Evolutionary conservation across 2,797 vertebrate genomes (phyloP).

Genomic region (Phoebastria nigripes): DNA sequence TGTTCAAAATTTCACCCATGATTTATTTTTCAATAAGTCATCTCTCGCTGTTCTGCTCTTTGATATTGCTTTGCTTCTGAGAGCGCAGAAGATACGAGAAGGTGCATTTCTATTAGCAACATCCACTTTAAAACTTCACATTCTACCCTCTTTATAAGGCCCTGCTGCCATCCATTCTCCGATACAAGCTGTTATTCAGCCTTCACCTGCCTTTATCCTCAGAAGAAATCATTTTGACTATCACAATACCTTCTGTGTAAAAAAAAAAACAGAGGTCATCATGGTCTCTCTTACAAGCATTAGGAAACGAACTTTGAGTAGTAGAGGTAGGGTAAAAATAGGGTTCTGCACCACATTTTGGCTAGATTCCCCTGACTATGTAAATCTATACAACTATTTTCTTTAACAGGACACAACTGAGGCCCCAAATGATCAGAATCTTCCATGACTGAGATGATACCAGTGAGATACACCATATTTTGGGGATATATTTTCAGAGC

Average conservation of each 20-base stretch:
- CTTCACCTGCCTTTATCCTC: background rate
- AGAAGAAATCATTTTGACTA: background rate
- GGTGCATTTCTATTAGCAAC: background rate
- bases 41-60: background rate
- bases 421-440: background rate
- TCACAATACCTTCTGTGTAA: background rate
- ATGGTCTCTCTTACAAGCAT: background rate
- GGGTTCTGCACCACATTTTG: background rate
- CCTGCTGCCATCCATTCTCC: background rate
- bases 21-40: conserved; percentile 14
- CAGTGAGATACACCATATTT: background rate
- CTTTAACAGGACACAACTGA: background rate
- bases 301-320: background rate
- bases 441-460: background rate
- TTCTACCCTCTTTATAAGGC: background rate
- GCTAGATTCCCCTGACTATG: background rate
- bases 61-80: background rate
- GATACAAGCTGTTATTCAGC: background rate
- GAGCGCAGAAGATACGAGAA: background rate
- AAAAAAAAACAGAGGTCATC: background rate
- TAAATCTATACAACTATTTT: background rate
- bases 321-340: background rate
- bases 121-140: background rate
- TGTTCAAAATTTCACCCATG: background rate
- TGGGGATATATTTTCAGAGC: background rate